Base-by-base conservation (phyloP, 2,888 invertebrate genomes). In the Alentia gelatinosa region DNA sequence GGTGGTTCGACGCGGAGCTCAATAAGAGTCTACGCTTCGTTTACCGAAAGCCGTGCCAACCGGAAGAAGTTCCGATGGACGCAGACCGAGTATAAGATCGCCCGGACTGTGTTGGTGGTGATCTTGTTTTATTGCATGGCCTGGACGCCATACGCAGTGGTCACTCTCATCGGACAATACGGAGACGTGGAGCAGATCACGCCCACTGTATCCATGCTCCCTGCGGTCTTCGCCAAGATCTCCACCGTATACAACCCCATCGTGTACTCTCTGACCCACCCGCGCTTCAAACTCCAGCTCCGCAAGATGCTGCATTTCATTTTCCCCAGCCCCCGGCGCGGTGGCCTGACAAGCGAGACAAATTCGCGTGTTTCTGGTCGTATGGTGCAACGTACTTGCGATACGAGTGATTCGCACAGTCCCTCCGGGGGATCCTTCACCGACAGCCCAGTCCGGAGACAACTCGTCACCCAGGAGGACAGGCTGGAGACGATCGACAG, bases 31-130 rank as follows among this genome's bases (percentile, higher is more conserved):
- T 68, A 68, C 33, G 26, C 68, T 1, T 56, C 56, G 19, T 19
- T n/a, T 26, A 12, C 68, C 26, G 30, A 68, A 12, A 68, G 30
- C 5, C n/a, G 15, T 3, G 26, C 3, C 3, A 26, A 19, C 1
- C 23, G 30, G 5, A 26, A 30, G 68, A 26, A 30, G 68, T 30
- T 68, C 19, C 56, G 63, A 56, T 89, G 89, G 89, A 47, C 89
- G 0, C 37, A 42, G 30, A 89, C 89, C 0, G 89, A 89, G 30
- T 89, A 89, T 37, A 89, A 89, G 63, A 63, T 74, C 23, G 89
- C 89, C 0, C 1, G 40, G 83, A 83, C 83, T 35, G n/a, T 83
- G 35, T 35, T 83, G 0, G 40, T 83, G 3, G 83, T 83, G 23
- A 26, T 83, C 1, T 35, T 83, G 83, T 83, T 37, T 35, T 83